Evolutionary conservation across 2,888 invertebrate genomes (phyloP).

Genomic region (Diogma glabrata): DNA sequence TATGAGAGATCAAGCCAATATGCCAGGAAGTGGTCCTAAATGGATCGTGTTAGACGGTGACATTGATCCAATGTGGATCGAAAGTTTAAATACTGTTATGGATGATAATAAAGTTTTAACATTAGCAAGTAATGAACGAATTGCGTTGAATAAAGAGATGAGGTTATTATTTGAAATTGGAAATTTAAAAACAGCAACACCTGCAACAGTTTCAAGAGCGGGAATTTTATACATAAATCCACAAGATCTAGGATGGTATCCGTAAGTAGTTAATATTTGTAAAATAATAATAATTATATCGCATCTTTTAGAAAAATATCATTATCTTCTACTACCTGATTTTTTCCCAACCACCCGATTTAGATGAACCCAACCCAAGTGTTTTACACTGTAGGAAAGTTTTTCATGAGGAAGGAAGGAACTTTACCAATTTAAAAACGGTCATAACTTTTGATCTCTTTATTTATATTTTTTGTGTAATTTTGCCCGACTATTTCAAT

Average conservation of each 20-base stretch:
- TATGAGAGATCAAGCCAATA: constrained; percentile 87
- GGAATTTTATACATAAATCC: constrained; percentile 92
- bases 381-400: no score
- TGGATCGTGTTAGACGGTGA: constrained; percentile 96
- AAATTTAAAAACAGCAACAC: constrained; percentile 80
- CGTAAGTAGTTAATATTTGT: constrained; percentile 38
- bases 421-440: no score
- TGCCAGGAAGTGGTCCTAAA: constrained; percentile 73
- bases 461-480: neutral
- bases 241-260: constrained; percentile 89
- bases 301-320: no score
- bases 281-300: no score
- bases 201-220: constrained; percentile 89
- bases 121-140: constrained; percentile 87
- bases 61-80: constrained; percentile 98
- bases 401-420: no score
- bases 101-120: constrained; percentile 93
- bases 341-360: no score
- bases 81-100: constrained; percentile 92
- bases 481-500: constrained; percentile 7
- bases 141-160: constrained; percentile 81
- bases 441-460: no score
- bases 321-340: no score
- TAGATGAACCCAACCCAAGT: no score
- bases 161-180: constrained; percentile 86